Conservation (phyloP, 2,797 vertebrate species). For the Trachops cirrhosus region DNA sequence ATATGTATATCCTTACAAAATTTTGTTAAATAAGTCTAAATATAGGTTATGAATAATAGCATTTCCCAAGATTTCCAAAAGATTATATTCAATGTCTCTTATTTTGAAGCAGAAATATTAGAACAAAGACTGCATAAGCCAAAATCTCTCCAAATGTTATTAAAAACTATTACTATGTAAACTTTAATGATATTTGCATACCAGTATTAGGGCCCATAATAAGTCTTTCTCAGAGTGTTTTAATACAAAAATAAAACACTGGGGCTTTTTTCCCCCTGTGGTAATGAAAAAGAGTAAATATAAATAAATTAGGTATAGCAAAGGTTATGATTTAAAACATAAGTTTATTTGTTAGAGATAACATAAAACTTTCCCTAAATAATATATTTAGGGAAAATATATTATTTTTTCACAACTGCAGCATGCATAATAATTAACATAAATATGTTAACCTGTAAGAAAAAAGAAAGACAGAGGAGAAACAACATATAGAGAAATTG, state of each 20-base stretch:
- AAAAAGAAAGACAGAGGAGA: neutral
- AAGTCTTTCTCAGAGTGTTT: constrained; percentile 59
- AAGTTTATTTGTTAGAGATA: constrained; percentile 61
- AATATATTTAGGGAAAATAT: no score
- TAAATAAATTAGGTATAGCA: constrained; percentile 57
- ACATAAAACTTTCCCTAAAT: constrained; percentile 17
- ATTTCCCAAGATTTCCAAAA: neutral
- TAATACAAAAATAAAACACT: constrained; percentile 68
- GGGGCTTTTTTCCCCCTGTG: constrained; percentile 24
- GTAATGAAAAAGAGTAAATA: constrained; percentile 63
- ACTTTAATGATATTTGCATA: constrained; percentile 65
- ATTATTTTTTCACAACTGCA: constrained; percentile 29
- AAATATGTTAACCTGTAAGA: constrained; percentile 13
- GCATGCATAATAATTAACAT: constrained; percentile 58
- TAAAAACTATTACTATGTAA: constrained; percentile 51
- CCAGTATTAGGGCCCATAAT: constrained; percentile 41
- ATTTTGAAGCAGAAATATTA: constrained; percentile 44
- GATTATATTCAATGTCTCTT: neutral
- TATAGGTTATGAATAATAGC: constrained; percentile 11
- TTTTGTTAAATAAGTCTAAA: constrained; percentile 22
- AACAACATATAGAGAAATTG: neutral
- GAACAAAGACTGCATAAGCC: neutral
- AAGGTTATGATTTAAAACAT: constrained; percentile 60
- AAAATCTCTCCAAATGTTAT: constrained; percentile 42
- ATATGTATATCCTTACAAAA: neutral